Evolutionary conservation across 2,113 vertebrate genomes (phyloP), one percentile per base, ranked within the genome.

Genomic region (Lota lota): DNA sequence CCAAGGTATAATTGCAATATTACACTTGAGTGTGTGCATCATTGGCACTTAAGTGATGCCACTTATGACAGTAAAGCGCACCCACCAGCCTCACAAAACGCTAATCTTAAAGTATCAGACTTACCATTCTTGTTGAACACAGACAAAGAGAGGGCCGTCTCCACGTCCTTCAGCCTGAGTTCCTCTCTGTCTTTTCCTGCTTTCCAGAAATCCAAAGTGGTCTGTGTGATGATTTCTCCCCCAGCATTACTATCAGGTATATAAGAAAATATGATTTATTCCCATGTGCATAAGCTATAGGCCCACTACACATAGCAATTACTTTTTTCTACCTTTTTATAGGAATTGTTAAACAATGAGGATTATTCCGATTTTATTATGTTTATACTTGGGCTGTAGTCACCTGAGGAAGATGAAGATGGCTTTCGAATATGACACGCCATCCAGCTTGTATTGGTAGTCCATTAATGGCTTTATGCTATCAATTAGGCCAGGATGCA

Each of bases 401-500:
- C 33, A 98, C 97, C 97, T 98, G 88, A 99, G 95, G 70, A 99
- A 98, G 79, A 99, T 93, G 82, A 99, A 99, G 79, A 98, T 94
- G 51, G 95, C 94, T 69, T 91, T 92, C 14, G 90, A 90, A 80
- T 96, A 99, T 1, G 95, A 96, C 51, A 98, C 90, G 0, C 95
- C 94, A 0, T 95, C 93, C 5, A 98, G 72, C 59, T 91, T 88
- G 17, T 94, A 94, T 0, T 97, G 95, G 79, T 94, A 96, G 72
- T 99, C 97, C 16, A 99, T 84, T 69, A 94, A 98, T 0, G 97
- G 96, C 64, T 97, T 97, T 75, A 98, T 98, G 62, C 95, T 89
- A 51, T 98, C 96, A 0, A 98, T 97, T 76, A 99, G 68, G 6
- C 94, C 95, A 0, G 95, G 94, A 22, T 95, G 94, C 93, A 99